phyloP scores from a whole-genome alignment of 2,888 invertebrate genomes.

The Perdita meconis region DNA sequence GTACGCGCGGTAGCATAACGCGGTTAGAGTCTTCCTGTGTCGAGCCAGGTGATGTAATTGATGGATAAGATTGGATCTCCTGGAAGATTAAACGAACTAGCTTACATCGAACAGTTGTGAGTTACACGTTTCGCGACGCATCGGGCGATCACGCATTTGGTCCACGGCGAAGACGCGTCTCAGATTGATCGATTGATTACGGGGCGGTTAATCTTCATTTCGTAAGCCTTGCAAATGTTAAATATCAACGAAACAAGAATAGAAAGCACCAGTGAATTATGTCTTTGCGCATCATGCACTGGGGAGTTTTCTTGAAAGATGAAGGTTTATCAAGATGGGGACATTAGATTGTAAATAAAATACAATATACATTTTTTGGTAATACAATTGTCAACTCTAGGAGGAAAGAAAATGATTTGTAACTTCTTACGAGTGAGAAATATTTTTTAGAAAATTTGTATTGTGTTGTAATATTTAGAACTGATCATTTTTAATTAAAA shows the following conservation, averaged over 20 bases:
- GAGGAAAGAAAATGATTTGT: too few relatives aligned
- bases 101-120: constrained; percentile 8
- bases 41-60: constrained; percentile 47
- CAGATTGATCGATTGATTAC: constrained; percentile 52
- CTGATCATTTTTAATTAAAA: too few relatives aligned
- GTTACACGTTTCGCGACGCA: constrained; percentile 24
- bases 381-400: too few relatives aligned
- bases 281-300: too few relatives aligned
- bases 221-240: constrained; percentile 41
- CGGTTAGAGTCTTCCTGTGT: constrained; percentile 30
- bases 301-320: too few relatives aligned
- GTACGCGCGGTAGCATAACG: constrained; percentile 7
- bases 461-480: too few relatives aligned
- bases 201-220: constrained; percentile 45
- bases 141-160: constrained; percentile 41
- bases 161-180: neutral
- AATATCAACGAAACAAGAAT: constrained; percentile 26
- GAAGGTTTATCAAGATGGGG: too few relatives aligned
- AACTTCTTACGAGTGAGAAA: too few relatives aligned
- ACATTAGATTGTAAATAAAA: too few relatives aligned
- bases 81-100: constrained; percentile 10
- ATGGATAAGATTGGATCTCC: constrained; percentile 47
- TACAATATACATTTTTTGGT: too few relatives aligned
- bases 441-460: too few relatives aligned
- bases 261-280: constrained; percentile 54